Percentiles rank a stretch among this genome's conserved stretches.
Evolutionary conservation across 2,113 vertebrate species (phyloP).

Genomic region (Dipodomys spectabilis): DNA sequence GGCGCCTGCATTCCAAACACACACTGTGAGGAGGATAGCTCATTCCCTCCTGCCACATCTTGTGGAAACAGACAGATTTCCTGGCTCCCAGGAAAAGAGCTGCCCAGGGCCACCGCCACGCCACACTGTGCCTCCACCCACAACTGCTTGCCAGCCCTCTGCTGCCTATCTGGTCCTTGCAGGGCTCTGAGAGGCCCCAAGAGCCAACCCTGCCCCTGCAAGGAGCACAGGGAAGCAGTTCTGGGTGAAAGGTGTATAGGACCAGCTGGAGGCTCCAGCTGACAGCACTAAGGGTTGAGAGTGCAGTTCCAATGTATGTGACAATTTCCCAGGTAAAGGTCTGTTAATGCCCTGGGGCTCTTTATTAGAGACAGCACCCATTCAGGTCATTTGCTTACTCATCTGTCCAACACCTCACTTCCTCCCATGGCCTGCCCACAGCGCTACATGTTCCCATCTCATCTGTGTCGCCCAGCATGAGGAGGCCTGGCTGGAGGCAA

Average conservation of each 20-base stretch:
- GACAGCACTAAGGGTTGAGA: neutral
- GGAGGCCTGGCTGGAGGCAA: neutral
- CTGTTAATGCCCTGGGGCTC: neutral
- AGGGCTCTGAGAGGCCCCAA: neutral
- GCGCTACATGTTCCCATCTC: too few species aligned
- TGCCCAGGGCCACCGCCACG: neutral
- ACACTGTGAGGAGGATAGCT: accelerated
- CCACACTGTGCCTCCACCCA: accelerated
- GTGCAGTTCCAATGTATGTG: neutral
- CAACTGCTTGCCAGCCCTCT: neutral
- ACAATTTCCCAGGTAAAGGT: neutral
- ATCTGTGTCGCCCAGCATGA: too few species aligned
- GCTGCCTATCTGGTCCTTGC: too few species aligned
- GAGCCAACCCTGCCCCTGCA: neutral
- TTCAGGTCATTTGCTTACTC: neutral
- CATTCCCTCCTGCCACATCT: neutral
- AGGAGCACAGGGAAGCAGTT: neutral
- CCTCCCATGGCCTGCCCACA: neutral
- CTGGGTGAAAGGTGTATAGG: neutral
- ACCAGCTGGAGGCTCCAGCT: accelerated
- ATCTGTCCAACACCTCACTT: neutral
- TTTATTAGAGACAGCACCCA: neutral
- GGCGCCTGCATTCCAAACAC: neutral
- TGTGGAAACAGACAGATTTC: accelerated
- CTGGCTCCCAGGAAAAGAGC: neutral